Percentiles rank a stretch among this genome's conserved stretches.
Evolutionary conservation across 2,113 vertebrate species (phyloP).

Genomic region (Lycaon pictus): DNA sequence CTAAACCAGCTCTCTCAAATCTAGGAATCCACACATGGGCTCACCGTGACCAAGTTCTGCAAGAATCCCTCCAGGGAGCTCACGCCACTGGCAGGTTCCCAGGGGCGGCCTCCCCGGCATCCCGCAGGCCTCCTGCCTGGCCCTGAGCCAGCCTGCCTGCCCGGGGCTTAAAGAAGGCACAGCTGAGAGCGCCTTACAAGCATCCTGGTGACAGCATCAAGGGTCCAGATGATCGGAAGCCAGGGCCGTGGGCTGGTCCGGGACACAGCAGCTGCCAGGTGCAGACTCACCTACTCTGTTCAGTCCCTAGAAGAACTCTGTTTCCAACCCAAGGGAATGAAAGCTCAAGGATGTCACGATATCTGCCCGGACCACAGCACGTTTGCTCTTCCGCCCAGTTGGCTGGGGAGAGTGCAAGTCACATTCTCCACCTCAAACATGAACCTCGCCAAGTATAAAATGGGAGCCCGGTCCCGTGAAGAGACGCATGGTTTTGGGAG

Average conservation of each 20-base stretch:
- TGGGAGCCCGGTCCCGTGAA: neutral
- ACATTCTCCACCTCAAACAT: rapidly evolving
- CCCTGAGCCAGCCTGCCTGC: neutral
- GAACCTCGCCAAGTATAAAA: neutral
- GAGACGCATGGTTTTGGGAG: neutral
- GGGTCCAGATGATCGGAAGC: neutral
- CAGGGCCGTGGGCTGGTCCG: neutral
- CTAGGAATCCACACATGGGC: neutral
- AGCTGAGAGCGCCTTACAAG: rapidly evolving
- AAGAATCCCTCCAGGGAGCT: neutral
- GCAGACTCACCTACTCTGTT: neutral
- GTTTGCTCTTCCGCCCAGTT: neutral
- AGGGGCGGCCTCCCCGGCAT: neutral
- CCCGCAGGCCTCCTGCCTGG: neutral
- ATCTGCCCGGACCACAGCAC: neutral
- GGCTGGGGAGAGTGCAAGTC: neutral
- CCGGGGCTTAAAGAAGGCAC: neutral
- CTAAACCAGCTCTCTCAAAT: neutral
- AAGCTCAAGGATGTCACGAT: neutral
- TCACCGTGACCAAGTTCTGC: rapidly evolving
- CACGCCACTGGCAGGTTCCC: neutral
- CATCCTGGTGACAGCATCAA: rapidly evolving
- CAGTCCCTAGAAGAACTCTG: neutral
- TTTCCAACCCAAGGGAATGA: neutral
- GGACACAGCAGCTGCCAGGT: neutral